A percentile compares a stretch with the other conserved stretches of the same genome.
These are phyloP conservation scores for Dermolepida albohirtum DNA, from an alignment of 2,888 invertebrate genomes.

Conservation along the genomic window DNA sequence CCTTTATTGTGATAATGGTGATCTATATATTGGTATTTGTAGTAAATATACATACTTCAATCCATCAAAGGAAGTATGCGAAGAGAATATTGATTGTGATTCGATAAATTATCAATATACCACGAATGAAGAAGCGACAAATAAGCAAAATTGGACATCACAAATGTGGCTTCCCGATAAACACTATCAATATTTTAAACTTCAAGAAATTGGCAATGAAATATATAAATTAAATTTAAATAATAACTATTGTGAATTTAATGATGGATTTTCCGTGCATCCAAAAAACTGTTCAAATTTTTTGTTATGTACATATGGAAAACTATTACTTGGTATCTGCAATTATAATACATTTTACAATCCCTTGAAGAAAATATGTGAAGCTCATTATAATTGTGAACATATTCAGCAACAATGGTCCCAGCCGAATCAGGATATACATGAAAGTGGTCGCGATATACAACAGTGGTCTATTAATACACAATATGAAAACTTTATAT, in stretches of 20 bases:
- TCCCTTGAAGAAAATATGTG: conserved; percentile 68
- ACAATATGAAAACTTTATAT: conserved; percentile 11
- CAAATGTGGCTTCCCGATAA: not conserved
- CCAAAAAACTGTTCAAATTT: conserved; percentile 73
- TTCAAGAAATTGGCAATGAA: not conserved
- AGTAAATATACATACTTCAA: conserved; percentile 13
- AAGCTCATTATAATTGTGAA: conserved; percentile 58
- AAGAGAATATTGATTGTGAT: conserved; percentile 11
- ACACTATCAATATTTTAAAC: conserved; percentile 8
- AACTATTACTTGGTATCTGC: conserved; percentile 70
- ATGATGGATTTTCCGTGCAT: conserved; percentile 69
- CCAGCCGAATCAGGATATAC: not conserved
- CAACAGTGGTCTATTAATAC: conserved; percentile 12
- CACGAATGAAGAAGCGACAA: not conserved
- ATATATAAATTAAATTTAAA: conserved; percentile 3
- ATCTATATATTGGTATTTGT: conserved; percentile 15
- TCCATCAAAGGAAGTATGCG: not conserved
- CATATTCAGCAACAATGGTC: not conserved
- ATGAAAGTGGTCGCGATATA: too few relatives aligned
- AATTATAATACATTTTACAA: conserved; percentile 75
- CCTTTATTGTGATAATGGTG: conserved; percentile 5
- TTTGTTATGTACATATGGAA: conserved; percentile 72
- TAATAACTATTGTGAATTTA: conserved; percentile 3
- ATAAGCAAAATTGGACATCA: not conserved
- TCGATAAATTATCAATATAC: not conserved